Conservation (phyloP, 2,797 vertebrate genomes). For the Pipistrellus pygmaeus region DNA sequence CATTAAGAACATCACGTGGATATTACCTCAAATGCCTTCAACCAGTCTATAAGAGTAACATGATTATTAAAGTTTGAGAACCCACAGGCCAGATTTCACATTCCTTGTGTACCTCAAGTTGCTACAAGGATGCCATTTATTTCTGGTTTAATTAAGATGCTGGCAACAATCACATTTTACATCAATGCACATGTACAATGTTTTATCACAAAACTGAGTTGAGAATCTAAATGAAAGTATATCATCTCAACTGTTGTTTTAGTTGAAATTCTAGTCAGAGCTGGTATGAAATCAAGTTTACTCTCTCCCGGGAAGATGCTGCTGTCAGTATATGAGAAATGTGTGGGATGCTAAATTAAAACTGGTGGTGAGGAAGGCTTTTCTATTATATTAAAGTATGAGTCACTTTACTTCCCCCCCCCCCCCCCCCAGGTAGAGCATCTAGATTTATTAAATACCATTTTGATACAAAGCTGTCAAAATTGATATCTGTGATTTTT, state of each 20-base stretch:
- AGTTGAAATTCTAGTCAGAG: conserved; percentile 33
- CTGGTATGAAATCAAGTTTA: background rate
- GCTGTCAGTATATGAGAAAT: conserved; percentile 21
- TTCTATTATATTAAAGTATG: conserved; percentile 57
- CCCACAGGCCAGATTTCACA: background rate
- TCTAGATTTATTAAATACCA: conserved; percentile 39
- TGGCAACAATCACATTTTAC: background rate
- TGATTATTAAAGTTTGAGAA: background rate
- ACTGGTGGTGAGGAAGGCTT: background rate
- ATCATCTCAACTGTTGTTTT: conserved; percentile 21
- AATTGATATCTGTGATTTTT: conserved; percentile 54
- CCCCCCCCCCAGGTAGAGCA: background rate
- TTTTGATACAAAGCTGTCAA: conserved; percentile 63
- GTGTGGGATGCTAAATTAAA: background rate
- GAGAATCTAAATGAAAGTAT: conserved; percentile 37
- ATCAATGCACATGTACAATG: background rate
- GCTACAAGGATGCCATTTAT: conserved; percentile 11
- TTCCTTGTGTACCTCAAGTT: background rate
- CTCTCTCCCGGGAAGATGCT: background rate
- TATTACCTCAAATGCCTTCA: background rate
- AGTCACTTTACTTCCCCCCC: background rate
- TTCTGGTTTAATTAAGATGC: conserved; percentile 26
- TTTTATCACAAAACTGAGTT: conserved; percentile 38
- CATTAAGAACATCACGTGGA: background rate
- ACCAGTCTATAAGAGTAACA: background rate